phyloP scores from a whole-genome alignment of 2,113 vertebrate genomes.

The Cyanistes caeruleus region DNA sequence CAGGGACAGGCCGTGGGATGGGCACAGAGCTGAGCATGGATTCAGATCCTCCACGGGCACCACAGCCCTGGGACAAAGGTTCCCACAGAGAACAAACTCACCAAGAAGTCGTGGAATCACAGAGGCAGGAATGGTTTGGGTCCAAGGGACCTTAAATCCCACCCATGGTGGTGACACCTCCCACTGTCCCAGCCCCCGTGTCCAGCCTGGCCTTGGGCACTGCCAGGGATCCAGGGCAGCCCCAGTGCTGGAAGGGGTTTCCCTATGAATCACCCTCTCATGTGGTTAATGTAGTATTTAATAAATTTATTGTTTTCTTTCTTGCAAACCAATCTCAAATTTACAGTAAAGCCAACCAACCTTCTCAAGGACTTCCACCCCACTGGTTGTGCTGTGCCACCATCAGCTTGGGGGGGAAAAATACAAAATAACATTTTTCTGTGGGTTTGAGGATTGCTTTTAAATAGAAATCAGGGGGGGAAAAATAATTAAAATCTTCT shows the following conservation, averaged over 20 bases:
- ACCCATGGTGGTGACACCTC: background rate
- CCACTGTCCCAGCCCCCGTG: background rate
- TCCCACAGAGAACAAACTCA: background rate
- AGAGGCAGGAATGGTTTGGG: background rate
- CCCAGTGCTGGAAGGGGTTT: background rate
- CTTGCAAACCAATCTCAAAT: background rate
- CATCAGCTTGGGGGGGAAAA: background rate
- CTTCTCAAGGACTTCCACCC: too few relatives aligned
- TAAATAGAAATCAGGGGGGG: background rate
- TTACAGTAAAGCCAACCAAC: background rate
- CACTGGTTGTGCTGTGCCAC: fast-evolving
- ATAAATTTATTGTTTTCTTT: background rate
- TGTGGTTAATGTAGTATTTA: background rate
- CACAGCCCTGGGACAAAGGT: background rate
- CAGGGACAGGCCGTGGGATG: fast-evolving
- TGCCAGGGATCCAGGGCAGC: background rate
- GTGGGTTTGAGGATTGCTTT: background rate
- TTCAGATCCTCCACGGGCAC: fast-evolving
- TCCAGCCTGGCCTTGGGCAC: background rate
- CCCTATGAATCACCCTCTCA: too few relatives aligned
- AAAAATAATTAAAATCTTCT: background rate
- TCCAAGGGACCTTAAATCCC: fast-evolving
- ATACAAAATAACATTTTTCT: background rate
- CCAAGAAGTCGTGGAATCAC: background rate
- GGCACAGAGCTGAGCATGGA: too few relatives aligned